A percentile compares a stretch with the other conserved stretches of the same genome.
These are phyloP conservation scores for Bergia puertoricense DNA, from an alignment of 92 coral and sea anemone species.

Conservation along the genomic window DNA sequence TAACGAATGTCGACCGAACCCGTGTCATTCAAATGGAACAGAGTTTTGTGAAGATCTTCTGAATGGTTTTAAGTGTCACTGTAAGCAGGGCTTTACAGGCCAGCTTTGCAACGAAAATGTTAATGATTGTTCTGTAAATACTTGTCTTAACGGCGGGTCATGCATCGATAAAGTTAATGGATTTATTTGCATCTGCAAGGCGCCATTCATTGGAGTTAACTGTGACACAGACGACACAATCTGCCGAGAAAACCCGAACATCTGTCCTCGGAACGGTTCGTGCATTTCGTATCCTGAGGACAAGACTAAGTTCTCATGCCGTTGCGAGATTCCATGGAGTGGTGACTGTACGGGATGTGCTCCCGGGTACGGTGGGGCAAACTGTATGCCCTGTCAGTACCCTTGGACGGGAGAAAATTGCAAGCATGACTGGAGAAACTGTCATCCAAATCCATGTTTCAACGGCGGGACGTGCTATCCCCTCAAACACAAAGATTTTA, in stretches of 20 bases:
- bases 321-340: slow-evolving; percentile 73
- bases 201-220: slow-evolving; percentile 69
- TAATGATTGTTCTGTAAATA: slow-evolving; percentile 50
- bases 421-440: slow-evolving; percentile 68
- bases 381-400: slow-evolving; percentile 65
- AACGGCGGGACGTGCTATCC: slow-evolving; percentile 74
- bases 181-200: slow-evolving; percentile 66
- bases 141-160: slow-evolving; percentile 72
- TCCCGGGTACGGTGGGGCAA: slow-evolving; percentile 67
- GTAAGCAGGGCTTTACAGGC: slow-evolving; percentile 71
- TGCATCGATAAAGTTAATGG: slow-evolving; percentile 74
- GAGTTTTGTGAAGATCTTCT: slow-evolving; percentile 58
- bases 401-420: slow-evolving; percentile 81
- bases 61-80: slow-evolving; percentile 60
- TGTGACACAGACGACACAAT: slow-evolving; percentile 77
- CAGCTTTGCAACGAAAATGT: slow-evolving; percentile 57
- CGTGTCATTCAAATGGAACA: slow-evolving; percentile 57
- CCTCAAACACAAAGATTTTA: slow-evolving; percentile 54
- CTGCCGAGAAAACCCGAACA: slow-evolving; percentile 60
- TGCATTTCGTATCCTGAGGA: slow-evolving; percentile 69
- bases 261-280: slow-evolving; percentile 71
- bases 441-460: slow-evolving; percentile 64
- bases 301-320: slow-evolving; percentile 56
- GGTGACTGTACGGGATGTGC: slow-evolving; percentile 75
- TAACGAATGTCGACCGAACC: slow-evolving; percentile 62